A percentile compares a stretch with the other conserved stretches of the same genome.
phyloP scores from a whole-genome alignment of 2,113 vertebrate genomes.

The Atrichornis clamosus region DNA sequence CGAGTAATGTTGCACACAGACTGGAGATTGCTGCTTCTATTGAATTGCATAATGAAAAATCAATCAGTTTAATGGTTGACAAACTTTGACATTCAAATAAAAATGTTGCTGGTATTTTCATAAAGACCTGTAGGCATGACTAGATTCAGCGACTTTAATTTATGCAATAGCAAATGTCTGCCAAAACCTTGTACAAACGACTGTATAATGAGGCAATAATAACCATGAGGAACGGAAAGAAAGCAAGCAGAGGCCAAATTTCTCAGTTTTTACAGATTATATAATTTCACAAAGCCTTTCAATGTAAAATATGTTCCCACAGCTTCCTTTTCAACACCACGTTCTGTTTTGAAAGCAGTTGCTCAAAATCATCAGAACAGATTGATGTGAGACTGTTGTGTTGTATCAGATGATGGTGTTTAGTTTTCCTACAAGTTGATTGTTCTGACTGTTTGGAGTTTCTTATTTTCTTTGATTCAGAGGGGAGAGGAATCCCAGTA shows the following conservation, averaged over 20 bases:
- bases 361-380: background rate
- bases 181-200: conserved; percentile 68
- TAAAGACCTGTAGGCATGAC: conserved; percentile 74
- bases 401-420: background rate
- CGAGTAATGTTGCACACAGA: conserved; percentile 65
- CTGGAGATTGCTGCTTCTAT: conserved; percentile 68
- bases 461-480: background rate
- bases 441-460: background rate
- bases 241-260: conserved; percentile 28
- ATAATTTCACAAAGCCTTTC: conserved; percentile 24
- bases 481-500: background rate
- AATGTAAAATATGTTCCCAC: background rate
- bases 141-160: conserved; percentile 70
- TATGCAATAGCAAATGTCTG: conserved; percentile 73
- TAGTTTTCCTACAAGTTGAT: background rate
- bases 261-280: conserved; percentile 38
- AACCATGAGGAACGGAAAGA: conserved; percentile 30
- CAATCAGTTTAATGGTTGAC: conserved; percentile 77
- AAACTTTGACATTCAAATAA: conserved; percentile 78
- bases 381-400: background rate
- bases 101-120: conserved; percentile 74
- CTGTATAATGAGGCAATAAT: conserved; percentile 72
- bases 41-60: conserved; percentile 76
- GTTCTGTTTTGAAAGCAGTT: conserved; percentile 24
- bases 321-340: conserved; percentile 1